Conservation (phyloP, 2,113 vertebrate genomes). For the Chelonoidis abingdonii region DNA sequence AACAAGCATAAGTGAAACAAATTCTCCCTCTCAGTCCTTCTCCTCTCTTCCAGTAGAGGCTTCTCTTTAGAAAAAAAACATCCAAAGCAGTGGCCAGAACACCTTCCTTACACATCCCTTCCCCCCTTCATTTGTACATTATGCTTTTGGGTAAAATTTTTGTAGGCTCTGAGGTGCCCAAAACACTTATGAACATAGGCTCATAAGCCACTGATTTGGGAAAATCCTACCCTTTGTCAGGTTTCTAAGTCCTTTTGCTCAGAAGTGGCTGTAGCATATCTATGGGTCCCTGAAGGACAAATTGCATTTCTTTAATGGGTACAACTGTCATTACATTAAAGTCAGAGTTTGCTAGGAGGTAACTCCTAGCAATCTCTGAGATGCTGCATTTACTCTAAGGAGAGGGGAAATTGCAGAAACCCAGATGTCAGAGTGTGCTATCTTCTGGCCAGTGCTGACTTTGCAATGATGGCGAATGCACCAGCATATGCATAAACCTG, state of each 20-base stretch:
- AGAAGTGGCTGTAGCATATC: neutral
- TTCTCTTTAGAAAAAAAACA: no score
- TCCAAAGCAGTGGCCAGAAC: no score
- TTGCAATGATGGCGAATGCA: neutral
- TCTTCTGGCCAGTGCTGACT: neutral
- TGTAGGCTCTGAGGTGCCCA: neutral
- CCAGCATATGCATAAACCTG: neutral
- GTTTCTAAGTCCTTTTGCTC: neutral
- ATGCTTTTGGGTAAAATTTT: neutral
- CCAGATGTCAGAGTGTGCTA: neutral
- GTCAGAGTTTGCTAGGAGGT: neutral
- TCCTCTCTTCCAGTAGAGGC: no score
- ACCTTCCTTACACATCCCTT: no score
- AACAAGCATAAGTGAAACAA: no score
- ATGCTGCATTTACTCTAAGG: neutral
- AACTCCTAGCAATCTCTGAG: neutral
- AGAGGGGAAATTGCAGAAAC: neutral
- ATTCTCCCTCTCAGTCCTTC: no score
- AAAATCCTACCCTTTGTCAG: neutral
- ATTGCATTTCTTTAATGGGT: neutral
- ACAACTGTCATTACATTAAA: neutral
- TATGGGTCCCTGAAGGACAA: neutral
- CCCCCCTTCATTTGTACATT: neutral
- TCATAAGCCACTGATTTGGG: neutral
- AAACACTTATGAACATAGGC: neutral